Evolutionary conservation across 2,888 invertebrate species (phyloP), one percentile per base, ranked within the genome.

Genomic region (Stenodera caucasica): DNA sequence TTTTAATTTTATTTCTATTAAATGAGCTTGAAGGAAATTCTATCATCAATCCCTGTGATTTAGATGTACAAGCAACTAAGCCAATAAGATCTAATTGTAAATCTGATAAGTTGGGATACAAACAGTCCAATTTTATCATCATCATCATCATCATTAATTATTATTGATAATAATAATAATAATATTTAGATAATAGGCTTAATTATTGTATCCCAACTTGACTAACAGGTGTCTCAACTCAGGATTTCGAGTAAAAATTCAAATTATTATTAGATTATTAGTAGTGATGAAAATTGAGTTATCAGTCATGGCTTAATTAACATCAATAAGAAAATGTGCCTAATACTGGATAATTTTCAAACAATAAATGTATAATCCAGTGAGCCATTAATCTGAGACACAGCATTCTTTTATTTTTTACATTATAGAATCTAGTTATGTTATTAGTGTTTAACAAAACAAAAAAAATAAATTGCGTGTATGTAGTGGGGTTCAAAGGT

Each of bases 401-500:
- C 56, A 53, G 58, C 56, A 66, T 61, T 54, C 62, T 66, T 59
- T 63, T 55, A 60, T 61, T 65, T 63, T 62, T 57, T 61, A 30
- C 57, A 50, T 55, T 60, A 60, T 55, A 35, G 40, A 32, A 50
- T 60, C 49, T 59, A 55, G 58, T 62, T 66, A 64, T 53, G 58
- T 66, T 62, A 68, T 71, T 72, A 72, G 69, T 68, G 61, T 72
- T 69, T 69, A 71, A 65, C 53, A 65, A 56, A 58, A 18, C 56
- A 18, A 1, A 30, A 35, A 35, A n/a, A n/a, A n/a, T n/a, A n/a
- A n/a, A 68, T 63, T 70, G 67, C 64, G 66, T 71, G 70, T 72
- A 70, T 75, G 72, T 76, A 74, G 75, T 75, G 71, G 73, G 74
- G 70, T 74, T 74, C 64, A 70, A 71, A 71, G 73, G 72, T 74